These are phyloP conservation scores for Allobates femoralis DNA, from an alignment of 2,797 vertebrate species.

Conservation along the genomic window DNA sequence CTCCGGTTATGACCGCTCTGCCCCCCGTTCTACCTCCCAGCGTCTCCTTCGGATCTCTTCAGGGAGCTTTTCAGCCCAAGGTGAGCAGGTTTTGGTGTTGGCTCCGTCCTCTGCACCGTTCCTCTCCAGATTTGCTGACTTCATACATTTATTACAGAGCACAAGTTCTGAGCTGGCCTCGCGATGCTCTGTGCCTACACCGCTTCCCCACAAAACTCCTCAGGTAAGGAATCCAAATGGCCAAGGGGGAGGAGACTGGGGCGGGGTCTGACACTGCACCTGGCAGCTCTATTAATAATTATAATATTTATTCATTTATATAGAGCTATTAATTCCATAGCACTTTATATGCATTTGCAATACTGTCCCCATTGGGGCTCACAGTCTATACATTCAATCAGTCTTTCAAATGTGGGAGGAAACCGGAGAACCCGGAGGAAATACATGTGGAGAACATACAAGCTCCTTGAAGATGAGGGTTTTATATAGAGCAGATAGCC, in stretches of 20 bases:
- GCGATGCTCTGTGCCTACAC: conserved; percentile 86
- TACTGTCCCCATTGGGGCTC: too few relatives aligned
- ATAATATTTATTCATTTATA: too few relatives aligned
- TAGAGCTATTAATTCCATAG: too few relatives aligned
- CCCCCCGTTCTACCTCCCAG: conserved; percentile 89
- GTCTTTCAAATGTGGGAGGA: too few relatives aligned
- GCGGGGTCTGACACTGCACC: too few relatives aligned
- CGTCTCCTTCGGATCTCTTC: conserved; percentile 90
- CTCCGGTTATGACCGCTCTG: conserved; percentile 76
- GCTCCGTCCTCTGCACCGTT: background rate
- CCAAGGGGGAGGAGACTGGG: background rate
- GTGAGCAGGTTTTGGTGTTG: conserved; percentile 70
- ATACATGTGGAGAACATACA: too few relatives aligned
- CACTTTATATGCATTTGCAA: too few relatives aligned
- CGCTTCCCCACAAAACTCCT: conserved; percentile 89
- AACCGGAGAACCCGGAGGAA: too few relatives aligned
- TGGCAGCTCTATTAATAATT: too few relatives aligned
- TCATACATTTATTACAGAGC: conserved; percentile 75
- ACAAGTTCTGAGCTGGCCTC: conserved; percentile 86
- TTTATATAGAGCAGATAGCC: too few relatives aligned
- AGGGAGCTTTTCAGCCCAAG: conserved; percentile 96
- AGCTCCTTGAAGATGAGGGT: too few relatives aligned
- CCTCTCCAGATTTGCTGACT: background rate
- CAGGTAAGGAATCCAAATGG: conserved; percentile 78
- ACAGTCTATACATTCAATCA: too few relatives aligned